phyloP scores from a whole-genome alignment of 1,140 invertebrate species.

The Cotesia vestalis region DNA sequence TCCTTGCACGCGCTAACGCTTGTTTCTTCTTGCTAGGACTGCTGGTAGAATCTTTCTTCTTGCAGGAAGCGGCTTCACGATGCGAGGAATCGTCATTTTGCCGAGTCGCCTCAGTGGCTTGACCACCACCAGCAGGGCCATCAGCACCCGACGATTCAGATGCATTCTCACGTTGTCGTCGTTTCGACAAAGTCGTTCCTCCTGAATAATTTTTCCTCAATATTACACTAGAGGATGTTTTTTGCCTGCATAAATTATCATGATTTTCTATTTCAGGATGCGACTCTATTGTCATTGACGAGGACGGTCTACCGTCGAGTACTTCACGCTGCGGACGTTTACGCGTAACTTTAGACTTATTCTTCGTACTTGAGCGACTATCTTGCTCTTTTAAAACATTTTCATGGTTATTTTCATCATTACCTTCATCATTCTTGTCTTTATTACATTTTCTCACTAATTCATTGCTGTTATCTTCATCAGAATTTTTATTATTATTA shows the following conservation, averaged over 20 bases:
- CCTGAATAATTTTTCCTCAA: slow-evolving; percentile 48
- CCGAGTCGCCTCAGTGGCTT: slow-evolving; percentile 14
- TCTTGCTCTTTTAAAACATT: slow-evolving; percentile 46
- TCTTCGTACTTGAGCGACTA: slow-evolving; percentile 36
- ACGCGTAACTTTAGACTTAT: slow-evolving; percentile 34
- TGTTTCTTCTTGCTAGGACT: slow-evolving; percentile 37
- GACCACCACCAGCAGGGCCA: not conserved
- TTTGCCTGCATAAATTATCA: slow-evolving; percentile 46
- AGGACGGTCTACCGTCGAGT: slow-evolving; percentile 4
- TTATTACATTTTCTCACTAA: slow-evolving; percentile 5
- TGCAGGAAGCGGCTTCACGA: slow-evolving; percentile 3
- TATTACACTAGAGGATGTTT: slow-evolving; percentile 42
- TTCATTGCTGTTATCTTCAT: not conserved
- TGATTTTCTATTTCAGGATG: slow-evolving; percentile 52
- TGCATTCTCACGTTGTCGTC: slow-evolving; percentile 18
- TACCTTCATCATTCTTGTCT: slow-evolving; percentile 23
- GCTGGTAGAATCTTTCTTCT: slow-evolving; percentile 38
- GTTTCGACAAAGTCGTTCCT: slow-evolving; percentile 39
- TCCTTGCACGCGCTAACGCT: slow-evolving; percentile 19
- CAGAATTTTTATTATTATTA: not conserved
- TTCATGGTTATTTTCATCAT: slow-evolving; percentile 52
- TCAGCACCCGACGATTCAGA: not conserved
- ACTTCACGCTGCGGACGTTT: slow-evolving; percentile 42
- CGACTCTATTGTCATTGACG: slow-evolving; percentile 44
- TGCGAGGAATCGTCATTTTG: not conserved